Evolutionary conservation across 1,140 invertebrate genomes (phyloP).

Genomic region (Gonioctena quinquepunctata): DNA sequence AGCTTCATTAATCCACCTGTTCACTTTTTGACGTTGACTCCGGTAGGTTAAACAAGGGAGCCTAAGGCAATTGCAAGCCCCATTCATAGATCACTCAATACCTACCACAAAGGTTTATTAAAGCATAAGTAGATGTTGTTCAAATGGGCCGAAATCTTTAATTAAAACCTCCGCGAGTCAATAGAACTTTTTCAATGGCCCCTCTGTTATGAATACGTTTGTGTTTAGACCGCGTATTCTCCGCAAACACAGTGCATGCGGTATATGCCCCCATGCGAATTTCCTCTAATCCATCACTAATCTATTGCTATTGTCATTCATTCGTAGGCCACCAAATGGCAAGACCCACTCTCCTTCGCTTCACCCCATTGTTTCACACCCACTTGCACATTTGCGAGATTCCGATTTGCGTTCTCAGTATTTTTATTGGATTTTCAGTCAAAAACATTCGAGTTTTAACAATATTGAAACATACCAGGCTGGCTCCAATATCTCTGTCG

Average conservation of each 20-base stretch:
- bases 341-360: neutral
- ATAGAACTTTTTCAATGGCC: slow-evolving; percentile 1
- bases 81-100: neutral
- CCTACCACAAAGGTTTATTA: neutral
- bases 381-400: neutral
- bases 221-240: slow-evolving; percentile 5
- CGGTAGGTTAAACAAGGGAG: neutral
- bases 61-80: neutral
- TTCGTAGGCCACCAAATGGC: slow-evolving; percentile 1
- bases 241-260: neutral
- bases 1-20: neutral
- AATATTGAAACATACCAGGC: no score
- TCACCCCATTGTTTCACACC: neutral
- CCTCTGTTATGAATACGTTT: slow-evolving; percentile 8
- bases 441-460: no score
- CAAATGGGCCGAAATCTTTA: slow-evolving; percentile 2
- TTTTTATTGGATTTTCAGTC: no score
- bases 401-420: neutral
- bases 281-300: slow-evolving; percentile 4
- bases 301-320: slow-evolving; percentile 6
- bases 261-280: neutral
- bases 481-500: no score
- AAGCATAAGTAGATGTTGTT: neutral
- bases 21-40: neutral
- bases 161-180: neutral